A percentile compares a stretch with the other conserved stretches of the same genome.
These are phyloP conservation scores for Drosophila littoralis DNA, from an alignment of 1,140 invertebrate genomes.

Conservation along the genomic window DNA sequence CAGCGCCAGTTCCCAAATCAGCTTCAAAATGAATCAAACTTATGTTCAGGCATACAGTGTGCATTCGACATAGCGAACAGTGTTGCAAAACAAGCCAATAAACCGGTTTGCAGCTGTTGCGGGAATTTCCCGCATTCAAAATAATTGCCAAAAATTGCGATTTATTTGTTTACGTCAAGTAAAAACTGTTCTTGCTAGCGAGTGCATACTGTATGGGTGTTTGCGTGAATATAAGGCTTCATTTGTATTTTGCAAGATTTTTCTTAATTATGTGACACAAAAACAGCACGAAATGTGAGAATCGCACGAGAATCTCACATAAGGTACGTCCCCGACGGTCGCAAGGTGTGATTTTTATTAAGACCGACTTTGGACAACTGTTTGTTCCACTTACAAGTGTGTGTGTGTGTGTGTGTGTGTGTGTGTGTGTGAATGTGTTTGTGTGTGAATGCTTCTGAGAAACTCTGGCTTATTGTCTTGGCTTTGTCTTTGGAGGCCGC, in stretches of 20 bases:
- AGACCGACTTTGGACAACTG: slow-evolving; percentile 16
- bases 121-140: slow-evolving; percentile 1
- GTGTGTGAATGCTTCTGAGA: slow-evolving; percentile 68
- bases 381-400: background rate
- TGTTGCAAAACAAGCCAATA: background rate
- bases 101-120: background rate
- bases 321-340: slow-evolving; percentile 21
- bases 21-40: slow-evolving; percentile 76
- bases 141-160: background rate
- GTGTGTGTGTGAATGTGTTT: too few species aligned
- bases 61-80: slow-evolving; percentile 5
- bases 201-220: slow-evolving; percentile 19
- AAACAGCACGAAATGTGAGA: slow-evolving; percentile 74
- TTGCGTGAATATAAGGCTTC: slow-evolving; percentile 35
- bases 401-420: background rate
- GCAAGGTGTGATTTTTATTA: slow-evolving; percentile 68
- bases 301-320: slow-evolving; percentile 59
- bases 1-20: slow-evolving; percentile 44
- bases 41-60: slow-evolving; percentile 28
- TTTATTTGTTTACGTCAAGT: too few species aligned
- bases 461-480: slow-evolving; percentile 66
- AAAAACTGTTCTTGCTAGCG: background rate
- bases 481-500: slow-evolving; percentile 14
- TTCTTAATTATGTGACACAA: slow-evolving; percentile 74
- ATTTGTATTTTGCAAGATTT: slow-evolving; percentile 80